Evolutionary conservation across 2,797 vertebrate species (phyloP).

Genomic region (Pogonophryne albipinna): DNA sequence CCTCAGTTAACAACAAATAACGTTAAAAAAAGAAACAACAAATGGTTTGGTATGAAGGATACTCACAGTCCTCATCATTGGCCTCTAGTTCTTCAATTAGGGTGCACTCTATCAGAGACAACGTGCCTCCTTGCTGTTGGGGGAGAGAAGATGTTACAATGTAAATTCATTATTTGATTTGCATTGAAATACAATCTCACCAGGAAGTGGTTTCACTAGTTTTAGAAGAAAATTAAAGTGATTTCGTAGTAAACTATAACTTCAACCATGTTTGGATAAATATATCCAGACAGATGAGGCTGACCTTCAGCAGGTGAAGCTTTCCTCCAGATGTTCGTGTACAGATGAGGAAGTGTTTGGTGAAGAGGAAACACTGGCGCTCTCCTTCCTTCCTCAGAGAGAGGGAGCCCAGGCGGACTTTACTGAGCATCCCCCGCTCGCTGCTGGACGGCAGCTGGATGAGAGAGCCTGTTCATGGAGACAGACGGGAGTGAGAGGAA

Average conservation of each 20-base stretch:
- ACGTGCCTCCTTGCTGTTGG: slow-evolving; percentile 92
- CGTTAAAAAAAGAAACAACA: too few species aligned
- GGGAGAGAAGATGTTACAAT: slow-evolving; percentile 27
- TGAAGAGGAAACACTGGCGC: slow-evolving; percentile 97
- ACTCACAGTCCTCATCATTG: slow-evolving; percentile 94
- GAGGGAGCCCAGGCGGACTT: slow-evolving; percentile 93
- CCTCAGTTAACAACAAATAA: background rate
- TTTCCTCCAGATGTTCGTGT: slow-evolving; percentile 97
- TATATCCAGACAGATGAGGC: slow-evolving; percentile 11
- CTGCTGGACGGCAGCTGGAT: slow-evolving; percentile 95
- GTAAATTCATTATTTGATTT: background rate
- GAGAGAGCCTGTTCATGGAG: slow-evolving; percentile 87
- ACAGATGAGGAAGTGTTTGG: slow-evolving; percentile 97
- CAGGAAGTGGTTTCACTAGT: background rate
- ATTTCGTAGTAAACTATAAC: too few species aligned
- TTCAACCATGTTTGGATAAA: too few species aligned
- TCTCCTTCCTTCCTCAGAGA: slow-evolving; percentile 96
- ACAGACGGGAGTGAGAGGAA: background rate
- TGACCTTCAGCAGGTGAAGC: slow-evolving; percentile 95
- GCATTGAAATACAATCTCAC: background rate
- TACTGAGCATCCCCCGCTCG: slow-evolving; percentile 94
- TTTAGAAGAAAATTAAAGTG: too few species aligned
- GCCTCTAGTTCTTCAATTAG: slow-evolving; percentile 92
- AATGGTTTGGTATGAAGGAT: background rate
- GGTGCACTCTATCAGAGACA: slow-evolving; percentile 94